Conservation (phyloP, 2,797 vertebrate genomes). For the Scolopax bukidnonensis region DNA sequence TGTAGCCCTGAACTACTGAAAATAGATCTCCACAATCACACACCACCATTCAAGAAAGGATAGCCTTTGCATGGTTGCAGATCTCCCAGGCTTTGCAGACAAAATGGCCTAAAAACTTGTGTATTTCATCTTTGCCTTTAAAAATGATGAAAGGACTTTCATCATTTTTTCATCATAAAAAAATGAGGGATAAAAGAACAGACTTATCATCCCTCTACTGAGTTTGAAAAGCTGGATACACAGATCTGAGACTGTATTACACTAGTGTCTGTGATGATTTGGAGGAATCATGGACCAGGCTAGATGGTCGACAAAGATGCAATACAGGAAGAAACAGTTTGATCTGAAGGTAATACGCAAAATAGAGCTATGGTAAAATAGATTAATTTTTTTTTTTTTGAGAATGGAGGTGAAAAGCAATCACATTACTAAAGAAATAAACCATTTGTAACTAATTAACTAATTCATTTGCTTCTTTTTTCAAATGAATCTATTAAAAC, state of each 20-base stretch:
- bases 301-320: background rate
- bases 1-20: background rate
- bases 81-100: background rate
- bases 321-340: background rate
- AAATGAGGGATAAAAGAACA: background rate
- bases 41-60: background rate
- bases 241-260: background rate
- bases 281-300: background rate
- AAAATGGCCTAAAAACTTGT: background rate
- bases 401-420: background rate
- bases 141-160: background rate
- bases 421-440: background rate
- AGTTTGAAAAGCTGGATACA: background rate
- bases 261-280: background rate
- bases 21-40: background rate
- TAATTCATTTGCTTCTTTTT: background rate
- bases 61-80: background rate
- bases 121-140: background rate
- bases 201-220: background rate
- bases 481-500: background rate
- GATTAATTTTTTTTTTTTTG: background rate
- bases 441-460: background rate
- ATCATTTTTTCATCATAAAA: no score
- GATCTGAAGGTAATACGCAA: background rate
- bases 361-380: background rate